Base-by-base conservation (phyloP, 2,888 invertebrate species). In the Pogonocherus hispidulus region DNA sequence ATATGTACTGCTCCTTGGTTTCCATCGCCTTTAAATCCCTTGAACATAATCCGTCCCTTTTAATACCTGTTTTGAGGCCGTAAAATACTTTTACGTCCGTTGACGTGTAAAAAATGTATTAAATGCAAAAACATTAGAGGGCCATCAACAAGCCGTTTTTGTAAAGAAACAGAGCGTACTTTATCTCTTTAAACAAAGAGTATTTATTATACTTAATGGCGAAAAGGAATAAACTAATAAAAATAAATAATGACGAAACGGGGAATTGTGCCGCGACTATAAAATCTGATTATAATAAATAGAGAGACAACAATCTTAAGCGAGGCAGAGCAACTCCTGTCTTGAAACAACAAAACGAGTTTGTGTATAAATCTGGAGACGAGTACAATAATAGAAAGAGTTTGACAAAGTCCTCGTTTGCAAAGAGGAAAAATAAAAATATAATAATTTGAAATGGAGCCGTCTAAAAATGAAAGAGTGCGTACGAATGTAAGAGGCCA, bases 401-500 rank as follows among this genome's bases (percentile, higher is more conserved):
- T 78, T 77, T 78, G 76, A 74, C 74, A 74, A 77, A 76, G 76
- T 77, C 72, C 62, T 71, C 64, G 51, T 73, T 65, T 66, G 67
- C 69, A 62, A 71, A 74, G 64, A 78, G 80, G 81, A 81, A 81
- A 81, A 79, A 79, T 80, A 79, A 79, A 82, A 84, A 84, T 82
- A 82, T 79, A 83, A 84, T 82, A 84, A 85, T 79, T 82, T 77
- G 78, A 81, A 84, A 84, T 83, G 81, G 84, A 84, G 84, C 84
- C 82, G 80, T 82, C 79, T 79, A 79, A 80, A 82, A 77, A 78
- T 78, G 73, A 78, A 76, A 16, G 35, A 66, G 18, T 55, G 63
- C 44, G 11, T 11, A 20, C 8, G 37, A 22, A 19, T 46, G 37
- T n/a, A 62, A 19, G 14, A 6, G 14, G 41, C 18, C 66, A 62